Percentiles rank a stretch among this genome's conserved stretches.
Conservation (phyloP, 1,140 invertebrate genomes). For the Microplitis mediator region DNA sequence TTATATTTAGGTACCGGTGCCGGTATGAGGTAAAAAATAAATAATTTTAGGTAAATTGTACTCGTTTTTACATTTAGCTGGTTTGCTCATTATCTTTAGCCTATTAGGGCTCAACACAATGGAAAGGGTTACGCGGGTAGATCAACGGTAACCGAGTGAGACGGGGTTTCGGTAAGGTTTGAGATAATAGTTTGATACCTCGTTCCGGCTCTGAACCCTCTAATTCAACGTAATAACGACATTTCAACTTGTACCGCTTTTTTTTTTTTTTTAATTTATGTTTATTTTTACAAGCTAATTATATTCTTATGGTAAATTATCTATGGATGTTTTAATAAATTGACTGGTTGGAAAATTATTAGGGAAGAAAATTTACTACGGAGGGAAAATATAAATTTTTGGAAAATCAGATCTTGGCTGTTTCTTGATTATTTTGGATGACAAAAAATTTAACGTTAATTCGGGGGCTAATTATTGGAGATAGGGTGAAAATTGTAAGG, state of each 20-base stretch:
- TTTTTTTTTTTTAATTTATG: slow-evolving; percentile 8
- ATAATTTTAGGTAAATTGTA: background rate
- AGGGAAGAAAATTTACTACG: too few relatives aligned
- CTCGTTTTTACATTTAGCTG: background rate
- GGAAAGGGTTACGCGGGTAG: slow-evolving; percentile 9
- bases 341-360: too few relatives aligned
- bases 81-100: too few relatives aligned
- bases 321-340: too few relatives aligned
- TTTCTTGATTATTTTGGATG: too few relatives aligned
- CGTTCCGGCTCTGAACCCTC: slow-evolving; percentile 63
- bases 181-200: slow-evolving; percentile 64
- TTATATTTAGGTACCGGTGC: too few relatives aligned
- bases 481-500: too few relatives aligned
- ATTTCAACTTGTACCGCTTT: slow-evolving; percentile 48
- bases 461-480: too few relatives aligned
- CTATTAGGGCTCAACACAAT: background rate
- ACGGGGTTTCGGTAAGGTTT: slow-evolving; percentile 44
- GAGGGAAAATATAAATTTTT: too few relatives aligned
- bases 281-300: background rate
- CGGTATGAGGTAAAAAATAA: too few relatives aligned
- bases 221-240: slow-evolving; percentile 63
- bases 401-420: too few relatives aligned
- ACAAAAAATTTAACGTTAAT: too few relatives aligned
- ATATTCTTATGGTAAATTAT: background rate
- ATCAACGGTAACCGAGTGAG: slow-evolving; percentile 27